phyloP scores from a whole-genome alignment of 2,113 vertebrate species.

The Hyperoodon ampullatus region DNA sequence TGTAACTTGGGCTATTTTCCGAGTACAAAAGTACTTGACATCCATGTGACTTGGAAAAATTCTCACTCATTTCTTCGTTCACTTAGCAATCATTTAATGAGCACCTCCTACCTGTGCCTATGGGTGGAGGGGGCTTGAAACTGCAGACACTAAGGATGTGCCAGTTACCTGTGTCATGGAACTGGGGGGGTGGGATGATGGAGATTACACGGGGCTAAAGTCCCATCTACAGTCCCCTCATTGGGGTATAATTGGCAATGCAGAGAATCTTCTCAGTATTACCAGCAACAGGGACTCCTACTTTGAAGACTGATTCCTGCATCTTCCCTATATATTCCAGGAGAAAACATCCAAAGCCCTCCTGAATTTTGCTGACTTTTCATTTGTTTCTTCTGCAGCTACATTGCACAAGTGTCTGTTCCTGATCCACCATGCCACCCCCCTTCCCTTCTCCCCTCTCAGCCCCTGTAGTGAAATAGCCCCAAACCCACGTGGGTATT shows the following conservation, averaged over 20 bases:
- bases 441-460: not conserved
- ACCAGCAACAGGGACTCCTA: no score
- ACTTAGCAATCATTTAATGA: not conserved
- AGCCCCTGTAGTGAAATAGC: not conserved
- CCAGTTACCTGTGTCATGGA: not conserved
- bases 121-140: not conserved
- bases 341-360: not conserved
- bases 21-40: not conserved
- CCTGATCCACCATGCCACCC: not conserved
- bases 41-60: no score
- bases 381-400: not conserved
- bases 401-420: accelerated
- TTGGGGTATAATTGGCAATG: not conserved
- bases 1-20: not conserved
- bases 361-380: not conserved
- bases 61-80: not conserved
- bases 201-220: not conserved
- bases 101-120: accelerated
- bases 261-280: no score
- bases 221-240: not conserved
- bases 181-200: not conserved
- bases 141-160: not conserved
- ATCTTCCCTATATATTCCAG: not conserved
- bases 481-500: not conserved
- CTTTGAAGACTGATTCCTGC: not conserved